Evolutionary conservation across 2,888 invertebrate genomes (phyloP).

Genomic region (Cataglyphis cursor): DNA sequence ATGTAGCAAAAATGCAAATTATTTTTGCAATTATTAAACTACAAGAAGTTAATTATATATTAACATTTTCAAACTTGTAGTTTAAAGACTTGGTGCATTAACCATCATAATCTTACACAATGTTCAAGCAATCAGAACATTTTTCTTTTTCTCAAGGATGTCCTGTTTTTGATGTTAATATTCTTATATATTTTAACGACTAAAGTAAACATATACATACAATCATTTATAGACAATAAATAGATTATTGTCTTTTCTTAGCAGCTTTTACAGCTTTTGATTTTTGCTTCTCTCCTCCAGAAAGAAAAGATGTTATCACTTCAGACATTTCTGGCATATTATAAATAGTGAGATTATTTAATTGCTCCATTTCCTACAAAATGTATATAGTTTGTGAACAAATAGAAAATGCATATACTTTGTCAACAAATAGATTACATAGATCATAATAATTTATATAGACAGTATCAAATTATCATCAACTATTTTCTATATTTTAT

Average conservation of each 20-base stretch:
- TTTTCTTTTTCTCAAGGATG: background rate
- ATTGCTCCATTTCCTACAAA: conserved; percentile 94
- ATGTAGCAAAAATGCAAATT: background rate
- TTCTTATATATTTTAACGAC: conserved; percentile 52
- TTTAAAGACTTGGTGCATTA: conserved; percentile 6
- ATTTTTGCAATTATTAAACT: background rate
- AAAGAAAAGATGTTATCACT: conserved; percentile 95
- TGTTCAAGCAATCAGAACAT: conserved; percentile 7
- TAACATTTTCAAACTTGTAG: conserved; percentile 5
- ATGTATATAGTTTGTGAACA: conserved; percentile 34
- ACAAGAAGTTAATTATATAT: background rate
- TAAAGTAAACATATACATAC: conserved; percentile 67
- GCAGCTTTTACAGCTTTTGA: conserved; percentile 86
- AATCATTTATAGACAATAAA: conserved; percentile 41
- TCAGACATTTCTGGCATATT: conserved; percentile 98
- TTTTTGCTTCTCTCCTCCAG: conserved; percentile 90
- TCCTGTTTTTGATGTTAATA: background rate
- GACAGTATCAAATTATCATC: background rate
- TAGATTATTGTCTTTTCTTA: conserved; percentile 85
- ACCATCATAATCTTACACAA: background rate
- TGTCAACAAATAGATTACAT: conserved; percentile 39
- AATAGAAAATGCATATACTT: conserved; percentile 43
- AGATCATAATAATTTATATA: conserved; percentile 20
- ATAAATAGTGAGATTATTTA: conserved; percentile 93
- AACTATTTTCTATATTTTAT: conserved; percentile 41